Conservation (phyloP, 2,113 vertebrate genomes). For the Gopherus flavomarginatus region DNA sequence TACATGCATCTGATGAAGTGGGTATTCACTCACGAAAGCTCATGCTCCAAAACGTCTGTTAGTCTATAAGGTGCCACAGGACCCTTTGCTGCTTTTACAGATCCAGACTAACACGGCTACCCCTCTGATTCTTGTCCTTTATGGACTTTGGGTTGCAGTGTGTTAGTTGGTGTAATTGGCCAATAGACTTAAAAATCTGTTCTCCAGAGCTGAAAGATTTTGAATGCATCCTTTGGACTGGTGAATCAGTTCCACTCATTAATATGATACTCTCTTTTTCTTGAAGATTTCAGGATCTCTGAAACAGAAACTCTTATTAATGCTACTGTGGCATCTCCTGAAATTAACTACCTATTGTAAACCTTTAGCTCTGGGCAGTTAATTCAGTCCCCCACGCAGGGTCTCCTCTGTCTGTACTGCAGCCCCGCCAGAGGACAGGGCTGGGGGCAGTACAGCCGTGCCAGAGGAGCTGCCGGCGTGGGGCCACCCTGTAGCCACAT, state of each 20-base stretch:
- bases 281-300: slow-evolving; percentile 40
- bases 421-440: too few relatives aligned
- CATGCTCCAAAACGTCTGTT: too few relatives aligned
- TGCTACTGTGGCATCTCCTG: slow-evolving; percentile 12
- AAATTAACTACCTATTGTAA: slow-evolving; percentile 8
- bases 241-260: slow-evolving; percentile 20
- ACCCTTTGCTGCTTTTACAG: too few relatives aligned
- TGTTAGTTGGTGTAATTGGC: background rate
- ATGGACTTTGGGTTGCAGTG: background rate
- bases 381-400: background rate
- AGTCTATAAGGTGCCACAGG: too few relatives aligned
- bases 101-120: too few relatives aligned
- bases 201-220: background rate
- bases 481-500: too few relatives aligned
- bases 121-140: background rate
- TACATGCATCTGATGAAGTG: too few relatives aligned
- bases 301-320: slow-evolving; percentile 49
- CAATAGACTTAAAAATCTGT: slow-evolving; percentile 4
- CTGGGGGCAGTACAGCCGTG: too few relatives aligned
- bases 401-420: too few relatives aligned
- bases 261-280: slow-evolving; percentile 31
- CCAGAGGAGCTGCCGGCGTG: too few relatives aligned
- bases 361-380: slow-evolving; percentile 35
- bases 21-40: too few relatives aligned
- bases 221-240: background rate